Base-by-base conservation (phyloP, 2,888 invertebrate genomes). In the Rambutsinella grinnellia region DNA sequence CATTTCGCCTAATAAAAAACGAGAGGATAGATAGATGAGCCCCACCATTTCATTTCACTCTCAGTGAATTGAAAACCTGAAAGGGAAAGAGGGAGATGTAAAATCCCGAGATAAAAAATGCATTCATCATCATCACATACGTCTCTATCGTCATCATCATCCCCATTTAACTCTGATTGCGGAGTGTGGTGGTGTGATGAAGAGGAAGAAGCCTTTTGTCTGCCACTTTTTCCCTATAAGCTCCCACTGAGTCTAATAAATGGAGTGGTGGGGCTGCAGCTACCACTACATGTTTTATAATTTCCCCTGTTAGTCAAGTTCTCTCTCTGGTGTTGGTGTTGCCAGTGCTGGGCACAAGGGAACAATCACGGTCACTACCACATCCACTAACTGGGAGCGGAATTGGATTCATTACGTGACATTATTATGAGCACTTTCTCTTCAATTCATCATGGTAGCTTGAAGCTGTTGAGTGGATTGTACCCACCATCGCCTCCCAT, bases 371-470 rank as follows among this genome's bases (percentile, higher is more conserved):
- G 36, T 36, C 36, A 36, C 6, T 36, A 13, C 36, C 5, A 24
- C 21, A 24, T 51, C 27, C 54, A 47, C 51, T 46, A 21, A 61
- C 69, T 66, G 63, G 69, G 76, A 76, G 63, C 70, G 70, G 70
- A 76, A 69, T 69, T 76, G 76, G 69, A 70, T 70, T 70, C 76
- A 76, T 76, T 69, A 70, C 76, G 76, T 76, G 76, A 76, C 76
- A 69, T 70, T 58, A 76, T 76, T 70, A 76, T 57, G 62, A 76
- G 23, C 76, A 76, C 76, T 76, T 76, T 76, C 76, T 70, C 76
- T 76, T 76, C 56, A 76, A 60, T 54, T 66, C 68, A 62, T 65
- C 13, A 19, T 10, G 26, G 36, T 36, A 36, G 36, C 36, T 5
- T 36, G 36, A n/a, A n/a, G n/a, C n/a, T n/a, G n/a, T n/a, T n/a